phyloP scores from a whole-genome alignment of 2,113 vertebrate species.

The Poicephalus meyeri region DNA sequence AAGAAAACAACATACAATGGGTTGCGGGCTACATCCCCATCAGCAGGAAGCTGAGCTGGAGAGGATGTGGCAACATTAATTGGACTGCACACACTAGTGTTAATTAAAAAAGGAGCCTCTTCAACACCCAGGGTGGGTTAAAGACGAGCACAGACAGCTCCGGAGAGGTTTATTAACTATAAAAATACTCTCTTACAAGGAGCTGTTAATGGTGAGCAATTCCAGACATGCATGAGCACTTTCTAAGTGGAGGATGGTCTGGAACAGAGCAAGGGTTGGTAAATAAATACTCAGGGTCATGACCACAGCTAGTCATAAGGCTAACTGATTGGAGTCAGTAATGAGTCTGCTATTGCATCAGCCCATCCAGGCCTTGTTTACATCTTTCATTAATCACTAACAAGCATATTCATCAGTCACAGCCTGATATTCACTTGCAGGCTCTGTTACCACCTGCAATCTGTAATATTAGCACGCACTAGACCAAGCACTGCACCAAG shows the following conservation, averaged over 20 bases:
- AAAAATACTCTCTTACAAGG: background rate
- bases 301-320: background rate
- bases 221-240: background rate
- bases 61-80: background rate
- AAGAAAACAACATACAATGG: background rate
- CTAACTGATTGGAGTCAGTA: background rate
- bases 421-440: background rate
- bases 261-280: background rate
- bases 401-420: background rate
- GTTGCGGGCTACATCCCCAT: background rate
- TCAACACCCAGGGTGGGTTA: background rate
- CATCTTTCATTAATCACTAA: background rate
- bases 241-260: background rate
- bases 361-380: background rate
- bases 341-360: background rate
- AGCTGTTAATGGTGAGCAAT: background rate
- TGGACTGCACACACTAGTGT: background rate
- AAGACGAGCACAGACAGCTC: background rate
- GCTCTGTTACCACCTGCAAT: background rate
- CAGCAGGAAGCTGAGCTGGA: background rate
- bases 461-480: background rate
- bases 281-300: background rate
- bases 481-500: background rate
- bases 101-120: background rate
- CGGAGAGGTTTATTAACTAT: background rate